phyloP scores from a whole-genome alignment of 1,140 invertebrate genomes.

The Akabosia matsudoensis region DNA sequence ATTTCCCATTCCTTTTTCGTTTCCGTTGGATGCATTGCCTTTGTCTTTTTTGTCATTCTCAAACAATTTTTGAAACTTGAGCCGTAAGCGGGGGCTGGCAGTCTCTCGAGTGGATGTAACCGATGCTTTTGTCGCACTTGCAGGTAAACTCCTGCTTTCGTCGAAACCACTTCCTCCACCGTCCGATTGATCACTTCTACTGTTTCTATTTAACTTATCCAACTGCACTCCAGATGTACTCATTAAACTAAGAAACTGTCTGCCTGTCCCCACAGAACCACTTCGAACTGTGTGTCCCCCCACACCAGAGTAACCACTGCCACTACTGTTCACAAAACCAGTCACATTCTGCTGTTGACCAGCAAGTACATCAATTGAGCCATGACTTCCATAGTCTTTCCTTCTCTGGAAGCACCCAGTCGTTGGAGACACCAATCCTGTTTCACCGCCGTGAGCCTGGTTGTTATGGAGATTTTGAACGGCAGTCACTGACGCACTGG shows the following conservation, averaged over 20 bases:
- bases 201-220: not conserved
- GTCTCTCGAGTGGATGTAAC: slow-evolving; percentile 49
- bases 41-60: slow-evolving; percentile 51
- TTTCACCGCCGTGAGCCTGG: not conserved
- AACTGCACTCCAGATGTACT: not conserved
- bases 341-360: slow-evolving; percentile 35
- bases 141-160: slow-evolving; percentile 4
- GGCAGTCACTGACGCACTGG: not conserved
- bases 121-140: not conserved
- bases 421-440: slow-evolving; percentile 6
- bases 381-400: slow-evolving; percentile 62
- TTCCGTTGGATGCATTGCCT: slow-evolving; percentile 45
- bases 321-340: slow-evolving; percentile 58
- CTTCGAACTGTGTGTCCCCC: slow-evolving; percentile 39
- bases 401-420: slow-evolving; percentile 49
- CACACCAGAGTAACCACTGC: slow-evolving; percentile 48
- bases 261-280: slow-evolving; percentile 60
- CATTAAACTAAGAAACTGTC: slow-evolving; percentile 35
- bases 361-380: slow-evolving; percentile 65
- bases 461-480: not conserved
- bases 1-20: slow-evolving; percentile 17
- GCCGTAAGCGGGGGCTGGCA: slow-evolving; percentile 69
- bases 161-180: not conserved
- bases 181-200: not conserved
- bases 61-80: slow-evolving; percentile 70